Evolutionary conservation across 2,113 vertebrate species (phyloP).

Genomic region (Oncorhynchus nerka): DNA sequence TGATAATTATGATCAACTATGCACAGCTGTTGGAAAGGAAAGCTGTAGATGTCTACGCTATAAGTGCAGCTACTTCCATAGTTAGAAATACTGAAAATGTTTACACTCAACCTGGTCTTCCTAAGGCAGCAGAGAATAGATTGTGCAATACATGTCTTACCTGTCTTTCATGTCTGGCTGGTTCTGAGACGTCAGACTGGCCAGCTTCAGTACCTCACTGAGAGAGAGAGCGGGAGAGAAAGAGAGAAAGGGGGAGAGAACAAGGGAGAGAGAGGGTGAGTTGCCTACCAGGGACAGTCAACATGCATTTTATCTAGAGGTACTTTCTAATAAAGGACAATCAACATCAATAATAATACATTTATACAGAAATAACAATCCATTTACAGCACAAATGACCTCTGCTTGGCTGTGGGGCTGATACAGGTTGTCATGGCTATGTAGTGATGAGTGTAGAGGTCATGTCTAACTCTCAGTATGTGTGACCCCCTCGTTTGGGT

Average conservation of each 20-base stretch:
- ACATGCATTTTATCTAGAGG: background rate
- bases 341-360: too few relatives aligned
- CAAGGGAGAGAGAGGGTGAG: background rate
- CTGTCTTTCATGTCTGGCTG: conserved; percentile 90
- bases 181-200: conserved; percentile 85
- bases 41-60: conserved; percentile 21
- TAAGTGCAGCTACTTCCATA: too few relatives aligned
- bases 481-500: conserved; percentile 15
- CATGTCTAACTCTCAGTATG: conserved; percentile 6
- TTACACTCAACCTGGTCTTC: too few relatives aligned
- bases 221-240: conserved; percentile 5
- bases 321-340: too few relatives aligned
- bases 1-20: too few relatives aligned
- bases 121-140: too few relatives aligned
- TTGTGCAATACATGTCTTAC: conserved; percentile 62
- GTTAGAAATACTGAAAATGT: too few relatives aligned
- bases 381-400: too few relatives aligned
- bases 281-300: background rate
- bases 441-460: conserved; percentile 8
- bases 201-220: conserved; percentile 90
- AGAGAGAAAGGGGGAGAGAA: background rate
- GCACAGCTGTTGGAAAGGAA: too few relatives aligned
- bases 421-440: background rate
- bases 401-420: background rate
- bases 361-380: too few relatives aligned